A percentile compares a stretch with the other conserved stretches of the same genome.
Evolutionary conservation across 1,140 invertebrate species (phyloP).

Genomic region (Pogonus chalceus): DNA sequence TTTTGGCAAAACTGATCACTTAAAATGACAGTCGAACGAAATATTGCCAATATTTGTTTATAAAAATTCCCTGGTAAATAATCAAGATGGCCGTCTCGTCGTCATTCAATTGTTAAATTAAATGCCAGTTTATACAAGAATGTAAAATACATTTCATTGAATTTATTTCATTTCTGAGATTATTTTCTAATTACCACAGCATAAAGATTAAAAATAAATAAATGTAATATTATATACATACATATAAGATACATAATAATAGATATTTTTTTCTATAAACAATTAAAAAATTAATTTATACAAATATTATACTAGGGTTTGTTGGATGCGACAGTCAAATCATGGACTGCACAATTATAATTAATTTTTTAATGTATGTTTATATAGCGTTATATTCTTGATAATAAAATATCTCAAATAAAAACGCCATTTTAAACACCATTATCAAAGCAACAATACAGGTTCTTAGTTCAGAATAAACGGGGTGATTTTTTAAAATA

Average conservation of each 20-base stretch:
- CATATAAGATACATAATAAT: background rate
- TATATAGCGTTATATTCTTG: background rate
- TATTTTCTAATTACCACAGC: conserved; percentile 1
- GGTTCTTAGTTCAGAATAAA: background rate
- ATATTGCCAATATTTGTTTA: no score
- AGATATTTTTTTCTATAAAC: conserved; percentile 1
- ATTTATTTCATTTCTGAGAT: background rate
- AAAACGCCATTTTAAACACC: no score
- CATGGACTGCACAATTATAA: no score
- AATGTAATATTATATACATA: conserved; percentile 1
- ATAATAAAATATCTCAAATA: no score
- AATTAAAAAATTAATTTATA: conserved; percentile 4
- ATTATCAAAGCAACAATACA: background rate
- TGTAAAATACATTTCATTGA: background rate
- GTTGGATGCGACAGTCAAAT: no score
- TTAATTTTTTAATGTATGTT: background rate
- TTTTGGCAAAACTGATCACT: no score
- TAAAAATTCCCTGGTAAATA: no score
- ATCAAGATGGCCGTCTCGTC: no score
- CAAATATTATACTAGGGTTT: conserved; percentile 1
- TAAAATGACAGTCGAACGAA: no score
- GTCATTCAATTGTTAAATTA: background rate
- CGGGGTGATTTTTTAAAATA: background rate
- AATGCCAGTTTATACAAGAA: background rate
- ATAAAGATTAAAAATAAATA: background rate